These are phyloP conservation scores for Tarsius wallacei DNA, from an alignment of 2,797 vertebrate genomes.

Conservation along the genomic window DNA sequence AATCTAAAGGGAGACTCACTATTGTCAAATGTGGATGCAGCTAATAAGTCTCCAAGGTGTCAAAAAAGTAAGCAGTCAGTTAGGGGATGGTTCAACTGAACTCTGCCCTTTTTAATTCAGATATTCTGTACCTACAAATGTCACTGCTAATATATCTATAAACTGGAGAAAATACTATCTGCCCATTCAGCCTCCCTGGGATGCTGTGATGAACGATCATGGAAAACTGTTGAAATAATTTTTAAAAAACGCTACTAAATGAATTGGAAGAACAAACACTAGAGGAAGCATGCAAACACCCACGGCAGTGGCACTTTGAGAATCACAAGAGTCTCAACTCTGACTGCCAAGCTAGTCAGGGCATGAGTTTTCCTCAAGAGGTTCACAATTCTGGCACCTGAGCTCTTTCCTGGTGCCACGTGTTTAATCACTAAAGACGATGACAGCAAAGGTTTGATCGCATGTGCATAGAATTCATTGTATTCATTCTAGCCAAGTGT, in stretches of 20 bases:
- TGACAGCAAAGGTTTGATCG: background rate
- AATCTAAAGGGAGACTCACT: background rate
- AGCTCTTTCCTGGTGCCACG: background rate
- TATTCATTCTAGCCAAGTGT: background rate
- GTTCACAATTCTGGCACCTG: background rate
- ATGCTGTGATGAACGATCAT: conserved; percentile 12
- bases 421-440: background rate
- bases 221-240: conserved; percentile 48
- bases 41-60: background rate
- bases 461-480: background rate
- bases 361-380: background rate
- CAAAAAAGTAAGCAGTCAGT: background rate
- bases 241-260: background rate
- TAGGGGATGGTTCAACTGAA: background rate
- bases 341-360: background rate
- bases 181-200: background rate
- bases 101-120: background rate
- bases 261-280: conserved; percentile 40
- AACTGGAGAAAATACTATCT: background rate
- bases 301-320: background rate
- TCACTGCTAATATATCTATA: background rate
- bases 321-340: background rate
- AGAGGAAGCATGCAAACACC: background rate
- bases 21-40: background rate
- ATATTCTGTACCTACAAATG: background rate